Percentiles rank a stretch among this genome's conserved stretches.
These are phyloP conservation scores for Peromyscus polionotus DNA, from an alignment of 2,113 vertebrate genomes.

Conservation along the genomic window DNA sequence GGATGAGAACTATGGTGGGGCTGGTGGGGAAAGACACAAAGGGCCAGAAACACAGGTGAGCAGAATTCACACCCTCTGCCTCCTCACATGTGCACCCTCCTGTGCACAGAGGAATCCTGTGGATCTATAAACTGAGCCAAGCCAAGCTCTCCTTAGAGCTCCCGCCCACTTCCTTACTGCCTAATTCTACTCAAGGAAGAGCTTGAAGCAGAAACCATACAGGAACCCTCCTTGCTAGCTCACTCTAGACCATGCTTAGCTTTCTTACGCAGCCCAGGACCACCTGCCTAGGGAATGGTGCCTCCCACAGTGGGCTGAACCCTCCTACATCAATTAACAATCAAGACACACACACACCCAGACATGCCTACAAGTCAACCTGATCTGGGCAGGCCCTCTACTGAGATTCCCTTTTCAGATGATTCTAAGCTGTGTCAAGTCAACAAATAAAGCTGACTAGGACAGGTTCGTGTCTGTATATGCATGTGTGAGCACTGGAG, in stretches of 20 bases:
- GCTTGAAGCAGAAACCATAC: background rate
- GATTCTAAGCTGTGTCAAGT: background rate
- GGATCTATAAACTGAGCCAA: background rate
- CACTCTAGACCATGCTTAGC: background rate
- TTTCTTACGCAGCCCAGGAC: background rate
- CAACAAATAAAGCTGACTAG: background rate
- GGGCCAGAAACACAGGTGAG: background rate
- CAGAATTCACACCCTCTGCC: background rate
- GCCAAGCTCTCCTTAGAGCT: background rate
- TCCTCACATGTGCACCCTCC: background rate
- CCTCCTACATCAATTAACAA: background rate
- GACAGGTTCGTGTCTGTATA: no score
- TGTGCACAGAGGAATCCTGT: background rate
- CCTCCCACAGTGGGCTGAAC: background rate
- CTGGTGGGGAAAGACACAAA: background rate
- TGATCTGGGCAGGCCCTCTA: background rate
- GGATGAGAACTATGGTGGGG: background rate
- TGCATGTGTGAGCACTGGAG: background rate
- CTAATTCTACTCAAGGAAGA: background rate
- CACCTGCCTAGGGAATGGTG: background rate
- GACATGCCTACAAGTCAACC: background rate
- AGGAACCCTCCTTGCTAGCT: background rate
- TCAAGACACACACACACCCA: background rate
- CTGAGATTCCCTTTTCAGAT: background rate
- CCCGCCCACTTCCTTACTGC: background rate